Evolutionary conservation across 2,888 invertebrate genomes (phyloP).

Genomic region (Eucriotettix oculatus): DNA sequence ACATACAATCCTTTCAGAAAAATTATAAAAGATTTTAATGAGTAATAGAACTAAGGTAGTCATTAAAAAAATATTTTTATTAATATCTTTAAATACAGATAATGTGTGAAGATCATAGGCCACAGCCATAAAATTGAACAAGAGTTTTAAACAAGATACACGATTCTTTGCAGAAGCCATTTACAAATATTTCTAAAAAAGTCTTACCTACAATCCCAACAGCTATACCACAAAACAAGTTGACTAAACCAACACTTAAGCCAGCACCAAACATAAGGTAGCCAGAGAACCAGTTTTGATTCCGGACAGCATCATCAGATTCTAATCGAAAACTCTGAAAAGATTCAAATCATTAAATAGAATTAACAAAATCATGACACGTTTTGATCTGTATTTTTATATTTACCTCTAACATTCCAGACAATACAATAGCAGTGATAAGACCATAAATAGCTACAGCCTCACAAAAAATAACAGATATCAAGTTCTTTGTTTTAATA

Average conservation of each 20-base stretch:
- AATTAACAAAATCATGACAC: not conserved
- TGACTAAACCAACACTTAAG: constrained; percentile 84
- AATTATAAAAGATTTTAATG: not conserved
- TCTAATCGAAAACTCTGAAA: constrained; percentile 32
- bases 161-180: no score
- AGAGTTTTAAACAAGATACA: no score
- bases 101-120: no score
- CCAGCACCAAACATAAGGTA: constrained; percentile 95
- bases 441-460: constrained; percentile 99
- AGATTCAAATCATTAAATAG: constrained; percentile 2
- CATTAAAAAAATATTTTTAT: no score
- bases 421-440: constrained; percentile 94
- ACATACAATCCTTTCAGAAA: not conserved
- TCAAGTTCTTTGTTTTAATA: constrained; percentile 98
- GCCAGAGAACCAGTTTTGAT: constrained; percentile 67
- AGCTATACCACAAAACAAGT: constrained; percentile 88
- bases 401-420: constrained; percentile 54
- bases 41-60: no score
- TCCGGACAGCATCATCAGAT: constrained; percentile 27
- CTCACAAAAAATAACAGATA: constrained; percentile 99
- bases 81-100: no score
- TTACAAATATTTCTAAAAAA: not conserved
- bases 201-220: constrained; percentile 81
- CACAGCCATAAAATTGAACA: no score
- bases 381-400: not conserved